Percentiles rank a stretch among this genome's conserved stretches.
These are phyloP conservation scores for Trachelus tabidus DNA, from an alignment of 2,888 invertebrate species.

Conservation along the genomic window DNA sequence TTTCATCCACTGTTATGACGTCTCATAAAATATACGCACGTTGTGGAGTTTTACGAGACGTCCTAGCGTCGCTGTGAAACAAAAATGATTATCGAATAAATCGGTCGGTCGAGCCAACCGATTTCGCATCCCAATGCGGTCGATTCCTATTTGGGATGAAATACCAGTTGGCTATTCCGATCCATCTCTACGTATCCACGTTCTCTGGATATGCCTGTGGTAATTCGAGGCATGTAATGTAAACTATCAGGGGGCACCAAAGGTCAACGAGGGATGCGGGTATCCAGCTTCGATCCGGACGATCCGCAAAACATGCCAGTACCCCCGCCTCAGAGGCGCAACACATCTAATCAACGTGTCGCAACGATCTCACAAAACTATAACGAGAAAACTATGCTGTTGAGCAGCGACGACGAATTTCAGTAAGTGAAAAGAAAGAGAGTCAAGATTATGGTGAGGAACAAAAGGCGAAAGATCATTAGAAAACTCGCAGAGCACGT, in stretches of 20 bases:
- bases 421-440: constrained; percentile 69
- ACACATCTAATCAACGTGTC: constrained; percentile 76
- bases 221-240: not conserved
- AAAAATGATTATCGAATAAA: no score
- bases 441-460: not conserved
- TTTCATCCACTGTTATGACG: no score
- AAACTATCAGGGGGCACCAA: constrained; percentile 70
- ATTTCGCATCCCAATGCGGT: no score
- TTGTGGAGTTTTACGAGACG: no score
- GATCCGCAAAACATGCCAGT: constrained; percentile 70
- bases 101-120: no score
- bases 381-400: constrained; percentile 95
- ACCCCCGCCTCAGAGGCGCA: constrained; percentile 61
- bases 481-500: not conserved
- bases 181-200: no score
- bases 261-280: constrained; percentile 74
- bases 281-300: constrained; percentile 77
- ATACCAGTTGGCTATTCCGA: no score
- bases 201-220: not conserved
- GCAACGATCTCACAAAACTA: constrained; percentile 87
- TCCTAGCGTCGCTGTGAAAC: no score
- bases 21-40: no score
- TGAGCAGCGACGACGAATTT: constrained; percentile 96
- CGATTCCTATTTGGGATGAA: no score
- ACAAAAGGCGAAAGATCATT: no score